Evolutionary conservation across 2,113 vertebrate genomes (phyloP).

Genomic region (Oceanites oceanicus): DNA sequence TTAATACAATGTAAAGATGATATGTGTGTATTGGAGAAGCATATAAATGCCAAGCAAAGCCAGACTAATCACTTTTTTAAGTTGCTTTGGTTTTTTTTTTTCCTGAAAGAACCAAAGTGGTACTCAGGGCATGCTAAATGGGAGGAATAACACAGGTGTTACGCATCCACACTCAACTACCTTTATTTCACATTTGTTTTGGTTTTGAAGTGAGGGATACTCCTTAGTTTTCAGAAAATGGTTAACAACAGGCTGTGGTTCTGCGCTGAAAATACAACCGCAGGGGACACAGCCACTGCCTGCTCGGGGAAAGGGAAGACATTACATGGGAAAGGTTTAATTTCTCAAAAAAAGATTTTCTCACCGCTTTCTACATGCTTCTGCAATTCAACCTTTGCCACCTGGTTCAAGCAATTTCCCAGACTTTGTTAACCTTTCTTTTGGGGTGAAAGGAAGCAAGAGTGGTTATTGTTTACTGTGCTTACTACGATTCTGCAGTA

Average conservation of each 20-base stretch:
- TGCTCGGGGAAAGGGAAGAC: background rate
- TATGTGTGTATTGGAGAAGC: background rate
- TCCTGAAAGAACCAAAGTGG: background rate
- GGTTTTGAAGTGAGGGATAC: background rate
- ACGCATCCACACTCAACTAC: background rate
- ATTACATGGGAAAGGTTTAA: background rate
- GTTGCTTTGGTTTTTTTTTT: background rate
- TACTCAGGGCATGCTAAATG: background rate
- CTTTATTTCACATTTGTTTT: background rate
- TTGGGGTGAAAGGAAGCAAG: background rate
- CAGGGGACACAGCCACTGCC: background rate
- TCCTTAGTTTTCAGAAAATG: background rate
- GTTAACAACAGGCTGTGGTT: background rate
- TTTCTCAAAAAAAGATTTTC: background rate
- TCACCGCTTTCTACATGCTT: background rate
- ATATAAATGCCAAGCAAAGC: background rate
- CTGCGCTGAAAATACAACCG: background rate
- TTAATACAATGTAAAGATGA: slow-evolving; percentile 7
- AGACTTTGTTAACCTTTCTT: slow-evolving; percentile 11
- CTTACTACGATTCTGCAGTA: background rate
- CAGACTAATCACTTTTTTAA: background rate
- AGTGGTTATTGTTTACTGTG: background rate
- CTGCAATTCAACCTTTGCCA: background rate
- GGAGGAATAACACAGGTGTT: background rate
- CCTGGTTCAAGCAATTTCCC: slow-evolving; percentile 21